Evolutionary conservation across 64 coral and sea anemone species (phyloP), one percentile per base, ranked within the genome.

Genomic region (Montipora sp.): DNA sequence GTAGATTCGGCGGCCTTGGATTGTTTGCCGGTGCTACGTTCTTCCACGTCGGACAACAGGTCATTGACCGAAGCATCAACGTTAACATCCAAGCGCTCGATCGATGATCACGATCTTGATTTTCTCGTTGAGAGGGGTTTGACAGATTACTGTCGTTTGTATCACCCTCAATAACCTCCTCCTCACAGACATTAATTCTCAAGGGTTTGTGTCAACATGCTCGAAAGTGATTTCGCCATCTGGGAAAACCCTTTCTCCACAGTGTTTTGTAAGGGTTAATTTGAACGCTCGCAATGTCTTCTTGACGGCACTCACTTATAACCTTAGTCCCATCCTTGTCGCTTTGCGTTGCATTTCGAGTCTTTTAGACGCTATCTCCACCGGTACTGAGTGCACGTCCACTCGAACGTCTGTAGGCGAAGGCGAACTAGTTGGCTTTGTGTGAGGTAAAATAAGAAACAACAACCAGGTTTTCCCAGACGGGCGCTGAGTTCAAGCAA

Each of bases 221-320:
- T 76, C 2, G 74, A 15, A 12, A 76, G 47, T 13, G 27, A 76
- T 36, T 76, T 36, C 1, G 74, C 44, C 74, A 76, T 47, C 74
- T 46, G 74, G 44, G 74, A 76, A 76, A 76, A 76, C 10, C 73
- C 73, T 75, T 75, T 75, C 45, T 75, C 73, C 73, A 75, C 10
- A 10, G 73, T 14, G 44, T 75, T 74, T 75, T 75, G 9, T 46
- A 76, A 44, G 44, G 7, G 14, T 9, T 47, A 46, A 76, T 10
- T 3, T 45, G 24, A 76, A 27, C 36, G 74, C 74, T 76, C 8
- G 74, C 74, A 27, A 76, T 76, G 24, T 76, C 74, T 44, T 14
- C 44, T 44, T 45, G 74, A 10, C 74, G 74, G 74, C 12, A 76
- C 12, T 76, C 36, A 0, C 5, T 47, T 76, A 76, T 47, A 36